Conservation (phyloP, 2,888 invertebrate genomes). For the Octonoba sinensis region DNA sequence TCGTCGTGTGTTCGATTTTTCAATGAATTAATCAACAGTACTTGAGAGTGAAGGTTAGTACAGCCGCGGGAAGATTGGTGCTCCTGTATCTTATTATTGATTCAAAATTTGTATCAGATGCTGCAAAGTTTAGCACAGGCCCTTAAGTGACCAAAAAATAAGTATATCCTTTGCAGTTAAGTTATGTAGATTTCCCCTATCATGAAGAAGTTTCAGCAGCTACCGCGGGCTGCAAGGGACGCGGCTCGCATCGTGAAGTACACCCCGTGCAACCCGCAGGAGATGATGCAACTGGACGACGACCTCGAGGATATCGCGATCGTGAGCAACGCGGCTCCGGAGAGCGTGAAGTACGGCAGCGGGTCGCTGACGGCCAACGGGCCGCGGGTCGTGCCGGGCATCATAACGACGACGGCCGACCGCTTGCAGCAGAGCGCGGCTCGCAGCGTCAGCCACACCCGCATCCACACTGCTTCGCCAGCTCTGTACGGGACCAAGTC, state of each 20-base stretch:
- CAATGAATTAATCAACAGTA: no score
- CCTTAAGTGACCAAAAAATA: no score
- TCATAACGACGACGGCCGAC: constrained; percentile 65
- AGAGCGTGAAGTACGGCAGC: constrained; percentile 76
- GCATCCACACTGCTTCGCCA: constrained; percentile 62
- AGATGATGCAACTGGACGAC: constrained; percentile 67
- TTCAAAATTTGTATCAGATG: no score
- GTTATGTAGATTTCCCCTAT: neutral
- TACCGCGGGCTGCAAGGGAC: constrained; percentile 44
- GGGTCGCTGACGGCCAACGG: constrained; percentile 76
- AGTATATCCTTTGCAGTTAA: no score
- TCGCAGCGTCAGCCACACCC: constrained; percentile 56
- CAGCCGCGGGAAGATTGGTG: no score
- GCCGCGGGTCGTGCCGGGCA: constrained; percentile 76
- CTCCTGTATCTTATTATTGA: no score
- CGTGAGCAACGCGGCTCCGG: constrained; percentile 75
- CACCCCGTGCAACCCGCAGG: constrained; percentile 70
- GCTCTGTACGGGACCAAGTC: constrained; percentile 65
- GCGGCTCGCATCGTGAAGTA: constrained; percentile 69
- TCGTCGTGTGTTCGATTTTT: neutral
- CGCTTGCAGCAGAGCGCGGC: constrained; percentile 50
- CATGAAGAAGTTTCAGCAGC: constrained; percentile 52
- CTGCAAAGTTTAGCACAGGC: no score
- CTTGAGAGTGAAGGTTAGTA: no score
- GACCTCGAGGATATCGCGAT: constrained; percentile 75